These are phyloP conservation scores for Sapajus apella DNA, from an alignment of 2,113 vertebrate genomes.

Conservation along the genomic window DNA sequence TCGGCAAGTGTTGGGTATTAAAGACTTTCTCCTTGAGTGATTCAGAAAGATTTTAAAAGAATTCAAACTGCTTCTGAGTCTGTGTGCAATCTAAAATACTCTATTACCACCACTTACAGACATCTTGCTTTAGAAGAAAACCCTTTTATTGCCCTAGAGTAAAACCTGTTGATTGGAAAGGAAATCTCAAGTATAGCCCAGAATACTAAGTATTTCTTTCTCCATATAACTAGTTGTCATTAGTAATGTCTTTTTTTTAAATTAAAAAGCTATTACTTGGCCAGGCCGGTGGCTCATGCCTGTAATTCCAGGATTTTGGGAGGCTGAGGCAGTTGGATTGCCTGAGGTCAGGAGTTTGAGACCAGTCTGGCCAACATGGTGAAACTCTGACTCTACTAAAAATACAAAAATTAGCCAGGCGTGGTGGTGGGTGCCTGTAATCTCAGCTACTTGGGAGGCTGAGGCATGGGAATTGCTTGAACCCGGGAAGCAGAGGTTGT, in stretches of 20 bases:
- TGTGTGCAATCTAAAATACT: not conserved
- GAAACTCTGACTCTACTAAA: too few species aligned
- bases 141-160: not conserved
- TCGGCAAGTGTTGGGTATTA: not conserved
- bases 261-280: not conserved
- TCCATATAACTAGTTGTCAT: not conserved
- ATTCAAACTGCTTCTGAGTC: not conserved
- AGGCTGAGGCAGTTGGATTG: too few species aligned
- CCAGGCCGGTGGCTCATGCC: too few species aligned
- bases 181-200: not conserved
- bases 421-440: too few species aligned
- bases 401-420: too few species aligned
- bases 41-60: conserved; percentile 24
- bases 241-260: not conserved
- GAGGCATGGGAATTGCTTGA: too few species aligned
- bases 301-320: too few species aligned
- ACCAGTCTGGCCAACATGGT: too few species aligned
- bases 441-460: too few species aligned
- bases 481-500: too few species aligned
- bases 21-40: not conserved
- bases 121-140: not conserved
- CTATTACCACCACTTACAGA: not conserved
- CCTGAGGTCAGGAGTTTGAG: too few species aligned
- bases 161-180: not conserved
- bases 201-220: not conserved